Percentiles rank a stretch among this genome's conserved stretches.
These are phyloP conservation scores for Noctua janthe DNA, from an alignment of 2,888 invertebrate genomes.

Conservation along the genomic window DNA sequence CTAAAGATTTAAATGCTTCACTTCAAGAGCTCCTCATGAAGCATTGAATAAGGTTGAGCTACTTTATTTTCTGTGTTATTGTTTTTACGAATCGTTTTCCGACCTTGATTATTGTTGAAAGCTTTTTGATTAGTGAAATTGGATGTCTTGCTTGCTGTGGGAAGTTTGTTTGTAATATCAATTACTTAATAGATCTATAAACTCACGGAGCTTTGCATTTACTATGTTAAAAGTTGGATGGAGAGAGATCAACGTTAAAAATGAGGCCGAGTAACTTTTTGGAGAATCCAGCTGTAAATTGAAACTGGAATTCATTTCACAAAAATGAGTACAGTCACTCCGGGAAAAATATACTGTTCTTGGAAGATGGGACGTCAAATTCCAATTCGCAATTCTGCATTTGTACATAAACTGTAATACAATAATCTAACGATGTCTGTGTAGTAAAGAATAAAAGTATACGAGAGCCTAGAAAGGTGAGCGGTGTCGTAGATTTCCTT, in stretches of 20 bases:
- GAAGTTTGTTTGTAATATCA: conserved; percentile 3
- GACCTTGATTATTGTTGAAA: conserved; percentile 1
- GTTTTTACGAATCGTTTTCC: background rate
- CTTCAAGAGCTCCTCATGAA: conserved; percentile 10
- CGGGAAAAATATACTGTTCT: background rate
- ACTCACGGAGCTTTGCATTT: background rate
- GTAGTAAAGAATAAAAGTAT: background rate
- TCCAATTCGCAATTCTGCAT: background rate
- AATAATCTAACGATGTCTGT: background rate
- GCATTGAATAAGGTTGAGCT: conserved; percentile 10
- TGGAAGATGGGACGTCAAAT: background rate
- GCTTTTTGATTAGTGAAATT: conserved; percentile 3
- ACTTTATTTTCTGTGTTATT: conserved; percentile 1
- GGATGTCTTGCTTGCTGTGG: background rate
- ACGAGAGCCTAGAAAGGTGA: background rate
- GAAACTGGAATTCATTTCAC: background rate
- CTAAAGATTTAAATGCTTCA: conserved; percentile 23
- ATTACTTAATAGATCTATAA: background rate
- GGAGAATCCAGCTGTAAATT: background rate
- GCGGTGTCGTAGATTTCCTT: background rate
- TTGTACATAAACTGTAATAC: background rate
- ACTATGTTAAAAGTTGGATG: background rate
- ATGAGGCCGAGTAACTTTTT: background rate
- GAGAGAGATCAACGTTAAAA: background rate
- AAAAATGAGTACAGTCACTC: background rate